Percentiles rank a stretch among this genome's conserved stretches.
Evolutionary conservation across 2,888 invertebrate genomes (phyloP).

Genomic region (Ormyrus pomaceus): DNA sequence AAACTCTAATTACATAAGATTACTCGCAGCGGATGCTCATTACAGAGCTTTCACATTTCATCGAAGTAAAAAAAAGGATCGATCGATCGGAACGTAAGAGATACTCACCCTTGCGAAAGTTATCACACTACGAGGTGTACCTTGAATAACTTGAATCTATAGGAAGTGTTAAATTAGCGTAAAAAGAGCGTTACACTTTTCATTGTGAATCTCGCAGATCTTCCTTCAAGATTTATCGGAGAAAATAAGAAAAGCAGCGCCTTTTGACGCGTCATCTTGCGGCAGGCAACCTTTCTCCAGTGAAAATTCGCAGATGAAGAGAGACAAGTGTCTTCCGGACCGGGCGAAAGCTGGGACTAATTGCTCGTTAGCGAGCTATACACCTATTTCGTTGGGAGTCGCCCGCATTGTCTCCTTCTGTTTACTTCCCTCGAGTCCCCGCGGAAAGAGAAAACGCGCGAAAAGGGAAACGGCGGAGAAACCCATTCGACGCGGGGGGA

Average conservation of each 20-base stretch:
- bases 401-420: slow-evolving; percentile 33
- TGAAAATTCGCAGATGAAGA: slow-evolving; percentile 18
- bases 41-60: too few species aligned
- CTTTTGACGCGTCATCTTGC: background rate
- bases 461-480: slow-evolving; percentile 20
- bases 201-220: slow-evolving; percentile 14
- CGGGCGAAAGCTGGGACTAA: slow-evolving; percentile 43
- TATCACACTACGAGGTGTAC: background rate
- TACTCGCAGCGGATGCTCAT: too few species aligned
- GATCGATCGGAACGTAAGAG: too few species aligned
- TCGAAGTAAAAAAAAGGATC: too few species aligned
- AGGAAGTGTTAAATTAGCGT: background rate
- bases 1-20: too few species aligned
- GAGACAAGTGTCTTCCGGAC: slow-evolving; percentile 12
- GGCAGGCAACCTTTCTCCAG: background rate
- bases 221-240: slow-evolving; percentile 33
- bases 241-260: slow-evolving; percentile 28
- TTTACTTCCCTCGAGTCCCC: background rate
- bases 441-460: slow-evolving; percentile 40
- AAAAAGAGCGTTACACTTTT: slow-evolving; percentile 22
- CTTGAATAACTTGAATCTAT: background rate
- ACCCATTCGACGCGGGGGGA: background rate
- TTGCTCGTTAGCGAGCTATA: slow-evolving; percentile 50
- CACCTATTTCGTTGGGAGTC: slow-evolving; percentile 13
- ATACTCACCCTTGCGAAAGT: slow-evolving; percentile 3